Evolutionary conservation across 2,113 vertebrate species (phyloP).

Genomic region (Saimiri boliviensis): DNA sequence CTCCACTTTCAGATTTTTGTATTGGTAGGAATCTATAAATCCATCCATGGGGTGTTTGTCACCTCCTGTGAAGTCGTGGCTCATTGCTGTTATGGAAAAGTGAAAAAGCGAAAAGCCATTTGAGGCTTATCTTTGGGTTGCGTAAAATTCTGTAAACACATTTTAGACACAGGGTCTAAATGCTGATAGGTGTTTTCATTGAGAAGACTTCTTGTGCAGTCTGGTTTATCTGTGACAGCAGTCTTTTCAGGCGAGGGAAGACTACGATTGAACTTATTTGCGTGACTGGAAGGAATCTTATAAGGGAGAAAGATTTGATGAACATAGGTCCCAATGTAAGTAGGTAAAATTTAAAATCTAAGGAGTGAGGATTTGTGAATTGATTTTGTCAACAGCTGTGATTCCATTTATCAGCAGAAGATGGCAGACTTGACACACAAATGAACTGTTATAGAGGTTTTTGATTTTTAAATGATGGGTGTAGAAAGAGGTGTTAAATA

Average conservation of each 20-base stretch:
- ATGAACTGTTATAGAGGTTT: conserved; percentile 32
- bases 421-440: conserved; percentile 84
- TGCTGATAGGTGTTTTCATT: neutral
- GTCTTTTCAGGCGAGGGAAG: conserved; percentile 19
- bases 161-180: neutral
- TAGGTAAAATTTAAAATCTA: neutral
- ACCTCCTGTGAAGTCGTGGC: neutral
- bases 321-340: neutral
- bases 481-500: neutral
- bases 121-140: neutral
- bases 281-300: neutral
- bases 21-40: neutral
- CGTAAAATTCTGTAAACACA: neutral
- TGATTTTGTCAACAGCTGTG: neutral
- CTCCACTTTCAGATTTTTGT: neutral
- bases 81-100: neutral
- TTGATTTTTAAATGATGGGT: conserved; percentile 45
- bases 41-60: neutral
- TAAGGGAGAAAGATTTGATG: neutral
- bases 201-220: neutral
- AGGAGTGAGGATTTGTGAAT: neutral
- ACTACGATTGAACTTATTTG: neutral
- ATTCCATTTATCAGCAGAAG: conserved; percentile 80
- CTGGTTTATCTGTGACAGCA: neutral
- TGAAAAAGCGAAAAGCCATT: neutral